Conservation (phyloP, 2,113 vertebrate genomes). For the Sorex fumeus region DNA sequence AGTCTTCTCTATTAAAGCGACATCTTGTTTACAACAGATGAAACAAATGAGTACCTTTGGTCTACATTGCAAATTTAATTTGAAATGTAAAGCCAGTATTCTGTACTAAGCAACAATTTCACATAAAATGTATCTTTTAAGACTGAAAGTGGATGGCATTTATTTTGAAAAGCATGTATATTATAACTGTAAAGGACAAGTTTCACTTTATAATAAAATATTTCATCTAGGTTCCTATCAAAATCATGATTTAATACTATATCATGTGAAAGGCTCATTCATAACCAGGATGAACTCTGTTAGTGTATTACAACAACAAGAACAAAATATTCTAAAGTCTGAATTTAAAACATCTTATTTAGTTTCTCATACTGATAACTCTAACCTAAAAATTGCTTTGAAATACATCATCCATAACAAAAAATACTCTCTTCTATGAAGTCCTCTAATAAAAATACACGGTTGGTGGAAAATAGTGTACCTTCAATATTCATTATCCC, state of each 20-base stretch:
- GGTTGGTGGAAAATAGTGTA: background rate
- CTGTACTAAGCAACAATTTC: conserved; percentile 54
- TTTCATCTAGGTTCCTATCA: conserved; percentile 49
- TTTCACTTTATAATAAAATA: conserved; percentile 38
- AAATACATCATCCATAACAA: background rate
- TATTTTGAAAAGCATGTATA: background rate
- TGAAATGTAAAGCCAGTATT: conserved; percentile 58
- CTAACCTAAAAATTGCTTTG: background rate
- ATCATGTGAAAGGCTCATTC: background rate
- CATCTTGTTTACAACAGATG: conserved; percentile 47
- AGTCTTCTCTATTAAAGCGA: conserved; percentile 56
- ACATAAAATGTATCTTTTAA: background rate
- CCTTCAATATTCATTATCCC: background rate
- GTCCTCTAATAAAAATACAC: conserved; percentile 42
- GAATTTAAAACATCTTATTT: conserved; percentile 60
- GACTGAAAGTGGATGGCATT: background rate
- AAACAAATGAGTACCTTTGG: conserved; percentile 29
- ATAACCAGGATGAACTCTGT: background rate
- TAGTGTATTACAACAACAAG: background rate
- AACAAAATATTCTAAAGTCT: conserved; percentile 3
- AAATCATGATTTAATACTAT: conserved; percentile 27
- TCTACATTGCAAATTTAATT: conserved; percentile 37
- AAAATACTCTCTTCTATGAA: background rate
- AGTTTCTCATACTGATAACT: background rate
- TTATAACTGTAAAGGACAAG: background rate